Conservation (phyloP, 2,797 vertebrate species). For the Hozukius guyotensis region DNA sequence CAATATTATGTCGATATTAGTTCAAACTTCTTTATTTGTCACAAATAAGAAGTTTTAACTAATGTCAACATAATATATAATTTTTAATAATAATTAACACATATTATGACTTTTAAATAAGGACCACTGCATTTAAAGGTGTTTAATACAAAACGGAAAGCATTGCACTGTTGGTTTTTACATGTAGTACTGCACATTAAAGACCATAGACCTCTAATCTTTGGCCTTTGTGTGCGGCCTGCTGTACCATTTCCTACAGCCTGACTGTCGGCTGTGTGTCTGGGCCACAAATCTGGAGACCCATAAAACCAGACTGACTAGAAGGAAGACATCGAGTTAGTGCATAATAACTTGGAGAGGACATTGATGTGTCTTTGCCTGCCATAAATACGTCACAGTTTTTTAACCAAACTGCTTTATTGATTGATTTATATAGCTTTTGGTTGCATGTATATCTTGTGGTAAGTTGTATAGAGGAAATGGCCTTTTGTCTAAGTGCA, state of each 20-base stretch:
- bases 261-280: too few relatives aligned
- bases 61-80: background rate
- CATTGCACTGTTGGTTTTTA: background rate
- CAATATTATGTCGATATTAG: background rate
- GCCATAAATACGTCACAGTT: background rate
- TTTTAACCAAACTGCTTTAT: background rate
- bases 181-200: background rate
- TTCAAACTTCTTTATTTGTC: background rate
- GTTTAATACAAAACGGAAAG: background rate
- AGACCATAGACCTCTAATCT: too few relatives aligned
- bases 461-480: background rate
- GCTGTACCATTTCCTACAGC: too few relatives aligned
- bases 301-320: conserved; percentile 5
- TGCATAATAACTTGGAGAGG: background rate
- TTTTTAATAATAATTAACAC: too few relatives aligned
- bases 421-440: background rate
- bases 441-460: background rate
- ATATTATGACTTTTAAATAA: background rate
- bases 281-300: background rate
- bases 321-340: background rate
- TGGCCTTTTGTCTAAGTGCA: background rate
- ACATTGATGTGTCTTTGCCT: background rate
- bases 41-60: background rate
- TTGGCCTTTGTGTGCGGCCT: too few relatives aligned
- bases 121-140: background rate